Evolutionary conservation across 2,888 invertebrate genomes (phyloP).

Genomic region (Tubiluchus corallicola): DNA sequence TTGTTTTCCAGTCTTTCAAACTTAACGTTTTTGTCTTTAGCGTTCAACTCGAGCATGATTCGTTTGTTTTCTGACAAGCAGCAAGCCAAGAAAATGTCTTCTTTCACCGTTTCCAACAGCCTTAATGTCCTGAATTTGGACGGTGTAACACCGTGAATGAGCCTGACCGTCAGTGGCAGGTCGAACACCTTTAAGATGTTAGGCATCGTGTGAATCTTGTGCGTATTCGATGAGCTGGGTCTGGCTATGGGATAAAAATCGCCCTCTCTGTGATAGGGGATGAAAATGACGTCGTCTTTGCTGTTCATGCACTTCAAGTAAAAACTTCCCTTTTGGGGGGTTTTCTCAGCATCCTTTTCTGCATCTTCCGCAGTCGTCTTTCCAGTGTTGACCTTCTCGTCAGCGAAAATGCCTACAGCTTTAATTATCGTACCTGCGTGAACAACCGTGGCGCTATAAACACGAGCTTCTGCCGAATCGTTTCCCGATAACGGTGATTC

Average conservation of each 20-base stretch:
- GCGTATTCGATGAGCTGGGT: background rate
- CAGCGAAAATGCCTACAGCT: background rate
- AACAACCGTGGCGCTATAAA: background rate
- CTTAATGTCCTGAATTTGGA: background rate
- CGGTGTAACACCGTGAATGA: constrained; percentile 1
- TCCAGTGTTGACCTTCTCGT: background rate
- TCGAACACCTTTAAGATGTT: background rate
- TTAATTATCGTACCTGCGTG: background rate
- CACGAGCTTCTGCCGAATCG: background rate
- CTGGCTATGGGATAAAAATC: background rate
- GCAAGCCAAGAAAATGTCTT: background rate
- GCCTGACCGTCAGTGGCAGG: background rate
- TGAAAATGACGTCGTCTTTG: background rate
- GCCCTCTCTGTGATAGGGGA: background rate
- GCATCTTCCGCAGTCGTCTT: background rate
- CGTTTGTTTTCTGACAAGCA: background rate
- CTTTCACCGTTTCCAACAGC: background rate
- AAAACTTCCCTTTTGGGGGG: background rate
- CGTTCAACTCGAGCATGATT: background rate
- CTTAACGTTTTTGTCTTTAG: background rate
- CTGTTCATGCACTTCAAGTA: constrained; percentile 3
- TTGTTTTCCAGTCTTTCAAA: background rate
- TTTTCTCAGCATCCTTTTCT: background rate
- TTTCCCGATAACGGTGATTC: background rate
- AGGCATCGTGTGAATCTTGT: background rate